Percentiles rank a stretch among this genome's conserved stretches.
Evolutionary conservation across 2,888 invertebrate genomes (phyloP).

Genomic region (Chymomyza amoena): DNA sequence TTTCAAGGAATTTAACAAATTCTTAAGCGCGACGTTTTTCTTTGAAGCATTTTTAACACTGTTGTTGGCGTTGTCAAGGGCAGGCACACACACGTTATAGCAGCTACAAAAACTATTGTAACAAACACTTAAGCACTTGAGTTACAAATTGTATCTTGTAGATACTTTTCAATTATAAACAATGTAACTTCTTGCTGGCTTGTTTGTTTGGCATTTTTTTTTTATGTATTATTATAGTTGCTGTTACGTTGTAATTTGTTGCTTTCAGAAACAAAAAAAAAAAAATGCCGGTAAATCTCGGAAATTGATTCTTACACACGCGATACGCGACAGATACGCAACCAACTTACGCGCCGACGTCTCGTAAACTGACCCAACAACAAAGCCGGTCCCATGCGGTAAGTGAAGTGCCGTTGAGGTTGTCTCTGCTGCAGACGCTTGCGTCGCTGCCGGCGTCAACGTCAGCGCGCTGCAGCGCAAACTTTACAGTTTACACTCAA

Average conservation of each 20-base stretch:
- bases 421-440: neutral
- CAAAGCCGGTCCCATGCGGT: constrained; percentile 54
- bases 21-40: neutral
- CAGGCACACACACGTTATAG: neutral
- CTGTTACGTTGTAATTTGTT: constrained; percentile 15
- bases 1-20: neutral
- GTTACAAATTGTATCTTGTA: neutral
- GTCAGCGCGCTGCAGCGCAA: constrained; percentile 34
- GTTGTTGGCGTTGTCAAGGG: neutral
- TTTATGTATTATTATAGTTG: too few relatives aligned
- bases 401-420: constrained; percentile 24
- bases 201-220: too few relatives aligned
- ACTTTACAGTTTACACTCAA: constrained; percentile 64
- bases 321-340: constrained; percentile 32
- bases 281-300: constrained; percentile 32
- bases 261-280: constrained; percentile 1
- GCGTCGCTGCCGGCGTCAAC: neutral
- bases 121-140: neutral
- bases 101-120: neutral
- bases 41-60: neutral
- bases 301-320: neutral
- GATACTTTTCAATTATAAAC: neutral
- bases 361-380: constrained; percentile 63
- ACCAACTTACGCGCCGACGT: constrained; percentile 69
- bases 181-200: neutral